Conservation (phyloP, 2,888 invertebrate genomes). For the Eumerus sabulonum region DNA sequence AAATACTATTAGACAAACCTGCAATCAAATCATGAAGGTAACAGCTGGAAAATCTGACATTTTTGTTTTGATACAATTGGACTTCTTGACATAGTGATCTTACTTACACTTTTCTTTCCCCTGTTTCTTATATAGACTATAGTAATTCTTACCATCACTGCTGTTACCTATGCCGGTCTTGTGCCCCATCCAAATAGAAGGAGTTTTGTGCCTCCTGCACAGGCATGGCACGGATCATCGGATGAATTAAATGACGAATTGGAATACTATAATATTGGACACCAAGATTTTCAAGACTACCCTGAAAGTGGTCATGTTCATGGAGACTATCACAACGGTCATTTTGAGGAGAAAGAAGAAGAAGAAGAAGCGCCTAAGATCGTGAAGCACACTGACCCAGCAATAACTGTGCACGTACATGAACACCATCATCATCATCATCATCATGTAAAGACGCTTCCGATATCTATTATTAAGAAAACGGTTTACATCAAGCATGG, state of each 20-base stretch:
- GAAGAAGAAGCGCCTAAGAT: conserved; percentile 26
- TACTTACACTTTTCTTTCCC: background rate
- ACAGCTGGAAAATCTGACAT: background rate
- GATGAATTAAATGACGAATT: conserved; percentile 31
- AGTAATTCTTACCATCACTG: conserved; percentile 6
- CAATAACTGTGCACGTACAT: conserved; percentile 46
- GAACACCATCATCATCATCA: conserved; percentile 61
- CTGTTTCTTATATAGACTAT: conserved; percentile 10
- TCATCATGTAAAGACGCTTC: conserved; percentile 43
- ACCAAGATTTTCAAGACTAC: conserved; percentile 31
- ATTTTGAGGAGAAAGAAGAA: conserved; percentile 48
- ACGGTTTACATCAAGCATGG: conserved; percentile 52
- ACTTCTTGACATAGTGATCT: no score
- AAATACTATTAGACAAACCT: conserved; percentile 8
- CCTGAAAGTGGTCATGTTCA: conserved; percentile 31
- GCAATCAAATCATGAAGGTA: conserved; percentile 48
- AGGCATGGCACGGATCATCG: conserved; percentile 41
- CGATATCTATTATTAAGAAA: conserved; percentile 56
- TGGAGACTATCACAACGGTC: conserved; percentile 43
- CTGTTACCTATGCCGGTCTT: conserved; percentile 9
- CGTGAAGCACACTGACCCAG: conserved; percentile 17
- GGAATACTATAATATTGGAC: conserved; percentile 13
- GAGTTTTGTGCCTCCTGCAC: conserved; percentile 20
- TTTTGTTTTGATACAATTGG: conserved; percentile 23
- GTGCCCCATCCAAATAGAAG: conserved; percentile 24